Evolutionary conservation across 2,797 vertebrate species (phyloP).

Genomic region (Sorex maritimensis): DNA sequence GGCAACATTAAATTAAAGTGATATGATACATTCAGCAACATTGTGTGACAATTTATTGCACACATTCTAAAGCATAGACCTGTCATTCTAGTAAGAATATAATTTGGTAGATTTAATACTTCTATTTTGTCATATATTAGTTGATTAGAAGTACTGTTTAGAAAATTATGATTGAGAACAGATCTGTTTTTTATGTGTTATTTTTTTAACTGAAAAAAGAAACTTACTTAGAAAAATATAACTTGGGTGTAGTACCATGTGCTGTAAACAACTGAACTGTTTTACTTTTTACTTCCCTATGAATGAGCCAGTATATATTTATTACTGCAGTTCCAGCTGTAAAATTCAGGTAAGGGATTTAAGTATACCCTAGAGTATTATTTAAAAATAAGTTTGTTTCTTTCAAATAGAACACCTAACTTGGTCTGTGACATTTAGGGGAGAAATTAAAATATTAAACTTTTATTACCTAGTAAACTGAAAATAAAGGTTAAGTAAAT

Average conservation of each 20-base stretch:
- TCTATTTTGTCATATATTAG: constrained; percentile 57
- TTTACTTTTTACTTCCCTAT: constrained; percentile 89
- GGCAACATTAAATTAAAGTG: constrained; percentile 58
- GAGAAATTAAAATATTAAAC: constrained; percentile 88
- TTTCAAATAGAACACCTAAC: constrained; percentile 87
- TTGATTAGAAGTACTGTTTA: constrained; percentile 69
- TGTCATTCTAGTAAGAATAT: constrained; percentile 57
- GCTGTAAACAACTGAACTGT: constrained; percentile 88
- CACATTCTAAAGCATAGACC: constrained; percentile 1
- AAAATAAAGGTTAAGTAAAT: constrained; percentile 92
- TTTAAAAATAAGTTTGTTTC: constrained; percentile 90
- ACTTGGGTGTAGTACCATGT: constrained; percentile 83
- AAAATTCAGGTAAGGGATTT: constrained; percentile 89
- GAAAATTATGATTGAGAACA: constrained; percentile 77
- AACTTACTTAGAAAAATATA: constrained; percentile 83
- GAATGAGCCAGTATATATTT: constrained; percentile 89
- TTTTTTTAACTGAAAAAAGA: constrained; percentile 79
- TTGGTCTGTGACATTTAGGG: constrained; percentile 86
- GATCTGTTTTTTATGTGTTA: constrained; percentile 73
- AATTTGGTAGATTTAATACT: constrained; percentile 60
- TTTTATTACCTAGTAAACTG: constrained; percentile 88
- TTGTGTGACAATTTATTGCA: neutral
- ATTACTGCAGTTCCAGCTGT: constrained; percentile 86
- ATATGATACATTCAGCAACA: constrained; percentile 17
- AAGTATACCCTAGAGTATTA: constrained; percentile 89